phyloP scores from a whole-genome alignment of 2,797 vertebrate species.

The Sebastes dallii region DNA sequence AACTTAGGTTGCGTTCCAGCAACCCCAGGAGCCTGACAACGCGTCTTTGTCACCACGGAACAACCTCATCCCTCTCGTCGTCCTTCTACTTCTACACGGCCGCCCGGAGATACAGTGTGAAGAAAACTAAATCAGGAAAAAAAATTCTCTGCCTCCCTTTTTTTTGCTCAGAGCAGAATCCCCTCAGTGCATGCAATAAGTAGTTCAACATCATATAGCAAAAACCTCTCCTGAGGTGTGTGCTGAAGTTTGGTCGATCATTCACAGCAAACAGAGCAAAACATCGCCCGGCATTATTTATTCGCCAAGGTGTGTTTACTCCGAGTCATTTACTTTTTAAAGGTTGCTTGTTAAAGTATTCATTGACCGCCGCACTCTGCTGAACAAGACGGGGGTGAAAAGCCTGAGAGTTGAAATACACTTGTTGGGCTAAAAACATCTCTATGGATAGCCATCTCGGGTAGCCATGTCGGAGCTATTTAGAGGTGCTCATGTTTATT shows the following conservation, averaged over 20 bases:
- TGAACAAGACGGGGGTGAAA: slow-evolving; percentile 7
- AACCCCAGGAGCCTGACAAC: slow-evolving; percentile 39
- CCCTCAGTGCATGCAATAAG: neutral
- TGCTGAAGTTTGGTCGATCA: neutral
- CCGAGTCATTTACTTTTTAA: slow-evolving; percentile 22
- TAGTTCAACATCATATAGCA: neutral
- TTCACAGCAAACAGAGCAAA: slow-evolving; percentile 5
- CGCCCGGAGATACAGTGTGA: neutral
- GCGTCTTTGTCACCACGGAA: slow-evolving; percentile 34
- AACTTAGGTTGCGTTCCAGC: slow-evolving; percentile 22
- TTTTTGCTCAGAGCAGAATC: neutral
- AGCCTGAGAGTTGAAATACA: neutral
- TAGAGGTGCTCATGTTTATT: neutral
- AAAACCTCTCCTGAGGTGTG: neutral
- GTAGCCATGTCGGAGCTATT: neutral
- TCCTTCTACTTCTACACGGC: slow-evolving; percentile 13
- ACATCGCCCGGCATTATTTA: slow-evolving; percentile 21
- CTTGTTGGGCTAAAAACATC: neutral
- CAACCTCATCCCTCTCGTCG: slow-evolving; percentile 29
- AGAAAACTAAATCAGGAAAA: neutral
- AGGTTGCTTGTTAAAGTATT: slow-evolving; percentile 27
- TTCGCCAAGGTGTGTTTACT: slow-evolving; percentile 26
- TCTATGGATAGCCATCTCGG: neutral
- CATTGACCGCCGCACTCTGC: slow-evolving; percentile 13
- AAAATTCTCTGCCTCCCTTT: neutral